A percentile compares a stretch with the other conserved stretches of the same genome.
Conservation (phyloP, 2,113 vertebrate species). For the Vidua macroura region DNA sequence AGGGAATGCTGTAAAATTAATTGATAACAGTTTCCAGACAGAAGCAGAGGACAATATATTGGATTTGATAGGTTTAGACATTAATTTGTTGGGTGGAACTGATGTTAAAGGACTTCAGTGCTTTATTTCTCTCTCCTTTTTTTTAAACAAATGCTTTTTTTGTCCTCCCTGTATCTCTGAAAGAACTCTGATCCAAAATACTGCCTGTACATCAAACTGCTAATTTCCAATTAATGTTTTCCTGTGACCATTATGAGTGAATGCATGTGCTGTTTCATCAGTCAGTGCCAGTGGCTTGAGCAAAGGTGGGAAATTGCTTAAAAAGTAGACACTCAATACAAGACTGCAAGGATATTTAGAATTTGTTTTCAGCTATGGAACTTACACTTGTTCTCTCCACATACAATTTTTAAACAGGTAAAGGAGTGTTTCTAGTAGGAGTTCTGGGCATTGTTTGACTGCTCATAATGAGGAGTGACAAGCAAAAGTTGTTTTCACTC, state of each 20-base stretch:
- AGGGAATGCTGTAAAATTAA: neutral
- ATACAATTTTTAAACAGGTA: neutral
- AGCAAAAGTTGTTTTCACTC: neutral
- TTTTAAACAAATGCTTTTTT: too few species aligned
- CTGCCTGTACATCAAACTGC: neutral
- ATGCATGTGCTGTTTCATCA: neutral
- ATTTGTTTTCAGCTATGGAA: neutral
- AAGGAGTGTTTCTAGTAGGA: neutral
- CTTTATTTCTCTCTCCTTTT: neutral
- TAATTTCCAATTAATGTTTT: neutral
- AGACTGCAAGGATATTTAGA: neutral
- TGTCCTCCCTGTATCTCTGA: neutral
- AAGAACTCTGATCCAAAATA: neutral
- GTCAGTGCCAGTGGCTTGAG: neutral
- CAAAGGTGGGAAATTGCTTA: neutral
- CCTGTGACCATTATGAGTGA: neutral
- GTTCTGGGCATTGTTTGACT: neutral
- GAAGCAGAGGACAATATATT: neutral
- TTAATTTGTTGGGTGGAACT: neutral
- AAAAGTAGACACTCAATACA: neutral
- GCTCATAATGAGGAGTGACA: neutral
- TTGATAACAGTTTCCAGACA: neutral
- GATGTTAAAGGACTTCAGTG: neutral
- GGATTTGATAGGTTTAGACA: neutral
- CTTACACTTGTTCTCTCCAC: neutral